Percentiles rank a stretch among this genome's conserved stretches.
These are phyloP conservation scores for Danio jaintianensis DNA, from an alignment of 2,797 vertebrate genomes.

Conservation along the genomic window DNA sequence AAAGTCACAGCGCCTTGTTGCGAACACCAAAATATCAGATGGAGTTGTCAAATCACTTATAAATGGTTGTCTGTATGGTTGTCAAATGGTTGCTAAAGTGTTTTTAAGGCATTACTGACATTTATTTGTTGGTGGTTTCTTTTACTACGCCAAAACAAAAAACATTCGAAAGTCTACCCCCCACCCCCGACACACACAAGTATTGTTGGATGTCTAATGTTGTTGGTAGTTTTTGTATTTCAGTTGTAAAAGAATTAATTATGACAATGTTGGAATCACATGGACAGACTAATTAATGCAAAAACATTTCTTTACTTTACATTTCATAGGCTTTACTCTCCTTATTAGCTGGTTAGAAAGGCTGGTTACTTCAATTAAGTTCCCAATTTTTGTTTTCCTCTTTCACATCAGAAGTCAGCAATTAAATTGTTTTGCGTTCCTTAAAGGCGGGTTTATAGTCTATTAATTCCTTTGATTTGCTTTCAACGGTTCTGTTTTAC, in stretches of 20 bases:
- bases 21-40: not conserved
- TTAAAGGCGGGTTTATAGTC: not conserved
- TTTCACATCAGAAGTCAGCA: constrained; percentile 10
- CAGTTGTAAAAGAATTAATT: too few species aligned
- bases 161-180: too few species aligned
- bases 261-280: too few species aligned
- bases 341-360: not conserved
- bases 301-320: too few species aligned
- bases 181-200: too few species aligned
- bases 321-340: too few species aligned
- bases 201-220: too few species aligned
- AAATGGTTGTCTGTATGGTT: not conserved
- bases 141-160: too few species aligned
- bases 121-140: too few species aligned
- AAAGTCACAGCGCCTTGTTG: too few species aligned
- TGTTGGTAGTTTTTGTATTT: too few species aligned
- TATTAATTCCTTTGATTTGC: not conserved
- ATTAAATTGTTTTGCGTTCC: not conserved
- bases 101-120: not conserved
- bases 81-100: not conserved
- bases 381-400: not conserved
- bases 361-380: not conserved
- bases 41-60: not conserved
- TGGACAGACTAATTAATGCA: too few species aligned
- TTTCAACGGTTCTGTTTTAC: not conserved